Evolutionary conservation across 2,888 invertebrate genomes (phyloP), one percentile per base, ranked within the genome.

Genomic region (Drosophila rellima): DNA sequence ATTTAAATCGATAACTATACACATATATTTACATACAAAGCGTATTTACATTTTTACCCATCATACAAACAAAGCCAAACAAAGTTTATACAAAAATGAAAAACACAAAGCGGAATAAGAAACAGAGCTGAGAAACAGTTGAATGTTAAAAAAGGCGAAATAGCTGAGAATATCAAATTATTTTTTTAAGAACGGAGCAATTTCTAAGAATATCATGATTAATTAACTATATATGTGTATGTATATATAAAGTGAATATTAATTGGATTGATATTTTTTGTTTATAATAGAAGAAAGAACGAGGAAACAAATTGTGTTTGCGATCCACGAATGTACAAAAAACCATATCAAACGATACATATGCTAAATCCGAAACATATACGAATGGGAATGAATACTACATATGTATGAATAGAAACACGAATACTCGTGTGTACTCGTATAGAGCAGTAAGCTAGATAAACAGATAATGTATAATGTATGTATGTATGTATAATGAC

Each of bases 131-230:
- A 8, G 11, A 11, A 7, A 13, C 42, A 42, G 42, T 42, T n/a
- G 13, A 35, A 20, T 23, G 35, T 6, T 11, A 17, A 37, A 15
- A 7, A 20, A 33, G 29, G 18, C 15, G 29, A 26, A 47, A 40
- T 35, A 23, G 44, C 39, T n/a, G 17, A 61, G 33, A 57, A 57
- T 55, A 77, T 62, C 23, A 55, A 73, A 64, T 48, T 76, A 76
- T 80, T 86, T 82, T 82, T 82, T 54, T 80, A 78, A 47, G 48
- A 56, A 62, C 55, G 56, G 20, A 70, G 37, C 60, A 67, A 55
- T 66, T 70, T 70, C 61, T 63, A 56, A 48, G 42, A 54, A 64
- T 26, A 61, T 42, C 39, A 56, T 17, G 65, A 48, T 31, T 29
- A 40, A 37, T 35, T 54, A 54, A 39, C 45, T 47, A 52, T 10